Conservation (phyloP, 2,113 vertebrate species). For the Platysteira castanea region DNA sequence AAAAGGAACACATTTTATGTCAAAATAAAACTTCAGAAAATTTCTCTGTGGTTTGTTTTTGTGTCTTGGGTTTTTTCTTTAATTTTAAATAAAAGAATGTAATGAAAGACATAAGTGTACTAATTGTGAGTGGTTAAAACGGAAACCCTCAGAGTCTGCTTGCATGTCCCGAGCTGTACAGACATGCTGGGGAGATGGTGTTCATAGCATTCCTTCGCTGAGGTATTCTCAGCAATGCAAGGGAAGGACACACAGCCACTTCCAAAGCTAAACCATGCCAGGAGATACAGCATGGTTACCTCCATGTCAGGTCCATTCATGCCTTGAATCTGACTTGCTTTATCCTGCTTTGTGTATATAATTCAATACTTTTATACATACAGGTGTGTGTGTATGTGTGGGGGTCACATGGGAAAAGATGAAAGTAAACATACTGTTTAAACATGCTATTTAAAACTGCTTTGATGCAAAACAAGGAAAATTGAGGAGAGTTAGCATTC, state of each 20-base stretch:
- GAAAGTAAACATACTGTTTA: background rate
- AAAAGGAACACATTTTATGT: background rate
- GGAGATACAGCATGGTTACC: background rate
- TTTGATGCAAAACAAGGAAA: background rate
- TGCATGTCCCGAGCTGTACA: background rate
- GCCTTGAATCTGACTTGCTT: background rate
- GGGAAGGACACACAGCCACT: background rate
- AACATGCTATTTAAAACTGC: background rate
- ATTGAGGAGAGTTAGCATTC: background rate
- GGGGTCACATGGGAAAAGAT: background rate
- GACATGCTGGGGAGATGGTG: rapidly evolving
- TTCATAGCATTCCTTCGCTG: background rate
- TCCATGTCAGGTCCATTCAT: rapidly evolving
- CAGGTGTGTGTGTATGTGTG: too few relatives aligned
- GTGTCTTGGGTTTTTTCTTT: background rate
- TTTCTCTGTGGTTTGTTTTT: background rate
- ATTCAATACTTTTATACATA: background rate
- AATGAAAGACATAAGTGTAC: background rate
- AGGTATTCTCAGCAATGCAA: background rate
- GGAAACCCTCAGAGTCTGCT: background rate
- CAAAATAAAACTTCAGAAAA: background rate
- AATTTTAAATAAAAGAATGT: background rate
- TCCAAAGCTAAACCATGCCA: background rate
- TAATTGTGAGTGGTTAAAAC: background rate
- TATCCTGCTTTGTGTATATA: background rate